Evolutionary conservation across 2,888 invertebrate species (phyloP).

Genomic region (Tachina fera): DNA sequence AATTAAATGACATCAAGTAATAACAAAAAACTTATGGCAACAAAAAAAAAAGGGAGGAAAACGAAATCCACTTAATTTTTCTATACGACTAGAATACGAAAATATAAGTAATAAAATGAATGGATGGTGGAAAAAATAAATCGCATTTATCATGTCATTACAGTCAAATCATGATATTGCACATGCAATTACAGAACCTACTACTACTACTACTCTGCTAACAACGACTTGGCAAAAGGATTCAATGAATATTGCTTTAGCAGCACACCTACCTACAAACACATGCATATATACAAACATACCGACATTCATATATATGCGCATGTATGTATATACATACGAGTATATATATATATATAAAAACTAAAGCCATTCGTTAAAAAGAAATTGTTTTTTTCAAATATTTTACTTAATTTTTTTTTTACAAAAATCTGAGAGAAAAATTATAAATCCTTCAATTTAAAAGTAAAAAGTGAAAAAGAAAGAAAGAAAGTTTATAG

Average conservation of each 20-base stretch:
- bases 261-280: conserved; percentile 3
- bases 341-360: not conserved
- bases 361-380: conserved; percentile 60
- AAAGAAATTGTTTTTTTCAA: conserved; percentile 52
- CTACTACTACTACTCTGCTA: conserved; percentile 10
- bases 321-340: not conserved
- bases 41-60: not conserved
- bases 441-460: conserved; percentile 62
- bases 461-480: conserved; percentile 35
- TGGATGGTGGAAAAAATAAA: conserved; percentile 72
- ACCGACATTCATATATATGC: no score
- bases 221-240: conserved; percentile 58
- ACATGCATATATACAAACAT: no score
- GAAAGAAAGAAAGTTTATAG: conserved; percentile 35
- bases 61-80: conserved; percentile 60
- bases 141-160: conserved; percentile 82
- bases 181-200: conserved; percentile 59
- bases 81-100: conserved; percentile 49
- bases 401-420: conserved; percentile 39
- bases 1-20: conserved; percentile 68
- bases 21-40: conserved; percentile 12
- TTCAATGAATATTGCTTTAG: conserved; percentile 44
- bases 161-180: conserved; percentile 78
- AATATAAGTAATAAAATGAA: conserved; percentile 73
- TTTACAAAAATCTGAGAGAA: conserved; percentile 56